Base-by-base conservation (phyloP, 2,888 invertebrate genomes). In the Clepsis dumicolana region DNA sequence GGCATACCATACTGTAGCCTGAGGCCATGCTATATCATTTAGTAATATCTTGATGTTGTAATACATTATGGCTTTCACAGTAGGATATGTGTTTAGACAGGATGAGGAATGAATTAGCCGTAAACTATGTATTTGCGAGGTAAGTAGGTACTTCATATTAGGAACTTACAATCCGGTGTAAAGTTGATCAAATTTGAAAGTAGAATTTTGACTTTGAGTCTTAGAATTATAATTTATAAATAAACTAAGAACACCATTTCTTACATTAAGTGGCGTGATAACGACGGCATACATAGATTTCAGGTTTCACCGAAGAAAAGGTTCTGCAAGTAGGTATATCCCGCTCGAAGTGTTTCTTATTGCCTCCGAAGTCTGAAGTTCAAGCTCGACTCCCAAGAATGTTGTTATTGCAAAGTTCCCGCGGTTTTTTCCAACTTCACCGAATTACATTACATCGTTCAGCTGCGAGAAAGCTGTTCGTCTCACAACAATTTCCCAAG, bases 351-450 rank as follows among this genome's bases (percentile, higher is more conserved):
- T 48, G 21, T 12, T 48, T 44, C 66, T 66, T 66, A 44, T 66
- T 61, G 65, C 24, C 16, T 53, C 14, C 1, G 24, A 12, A 48
- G 21, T 10, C 48, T 48, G 21, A 60, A 60, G 65, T 65, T 61
- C 50, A 14, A 21, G 29, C 44, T 4, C 52, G 52, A 52, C 25
- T 48, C 16, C 16, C 25, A 53, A 59, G 68, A 64, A 64, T 68
- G 68, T 64, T 68, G 57, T 68, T 68, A 68, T 68, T 64, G 64
- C 59, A 12, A 57, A 59, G 63, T 64, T 64, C 53, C 7, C 59
- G 57, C 44, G 68, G 63, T 68, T 64, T 68, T 63, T 68, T 44
- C 63, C 52, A 64, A 68, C 52, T 68, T 53, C 56, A 24, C 57
- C 24, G 68, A 68, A 68, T 68, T 41, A 59, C 57, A 59, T 64